Conservation (phyloP, 2,113 vertebrate genomes). For the Alligator mississippiensis region DNA sequence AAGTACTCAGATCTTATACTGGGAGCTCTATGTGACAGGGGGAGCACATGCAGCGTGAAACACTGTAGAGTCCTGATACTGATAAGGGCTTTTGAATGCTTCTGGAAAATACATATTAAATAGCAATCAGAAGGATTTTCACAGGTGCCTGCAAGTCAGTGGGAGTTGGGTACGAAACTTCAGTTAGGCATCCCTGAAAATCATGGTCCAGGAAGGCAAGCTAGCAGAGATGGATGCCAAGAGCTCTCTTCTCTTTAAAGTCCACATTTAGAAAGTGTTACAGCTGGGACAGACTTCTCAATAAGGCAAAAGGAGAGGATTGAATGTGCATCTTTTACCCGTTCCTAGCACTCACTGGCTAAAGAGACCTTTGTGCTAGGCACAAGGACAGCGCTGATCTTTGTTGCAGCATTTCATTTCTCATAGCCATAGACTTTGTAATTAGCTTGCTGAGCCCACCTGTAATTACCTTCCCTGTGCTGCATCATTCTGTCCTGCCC, state of each 20-base stretch:
- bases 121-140: neutral
- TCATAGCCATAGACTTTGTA: neutral
- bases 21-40: neutral
- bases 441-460: neutral
- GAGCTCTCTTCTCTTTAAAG: neutral
- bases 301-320: neutral
- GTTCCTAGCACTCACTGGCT: neutral
- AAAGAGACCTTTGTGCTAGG: neutral
- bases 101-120: neutral
- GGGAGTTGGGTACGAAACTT: neutral
- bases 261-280: neutral
- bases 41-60: neutral
- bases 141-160: neutral
- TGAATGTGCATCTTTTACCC: neutral
- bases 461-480: neutral
- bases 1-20: too few species aligned
- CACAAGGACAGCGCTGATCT: fast-evolving
- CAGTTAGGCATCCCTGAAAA: fast-evolving
- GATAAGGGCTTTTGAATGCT: neutral
- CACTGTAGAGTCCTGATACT: neutral
- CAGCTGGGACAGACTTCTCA: neutral
- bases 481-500: neutral
- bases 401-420: neutral
- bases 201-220: neutral
- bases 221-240: neutral